phyloP scores from a whole-genome alignment of 1,140 invertebrate species.

The Temnothorax longispinosus region DNA sequence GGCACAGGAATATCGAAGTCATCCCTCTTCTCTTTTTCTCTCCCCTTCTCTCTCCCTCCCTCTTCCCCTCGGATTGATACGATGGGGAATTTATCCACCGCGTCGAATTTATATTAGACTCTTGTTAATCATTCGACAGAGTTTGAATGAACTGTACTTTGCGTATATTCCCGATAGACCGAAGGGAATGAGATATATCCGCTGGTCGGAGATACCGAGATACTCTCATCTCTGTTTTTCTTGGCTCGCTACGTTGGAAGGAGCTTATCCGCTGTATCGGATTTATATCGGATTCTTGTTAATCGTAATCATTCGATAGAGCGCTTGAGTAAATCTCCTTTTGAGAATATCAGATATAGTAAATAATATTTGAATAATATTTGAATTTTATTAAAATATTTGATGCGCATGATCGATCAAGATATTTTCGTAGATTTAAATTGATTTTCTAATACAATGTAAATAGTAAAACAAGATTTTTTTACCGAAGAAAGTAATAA shows the following conservation, averaged over 20 bases:
- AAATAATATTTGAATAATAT: conserved; percentile 40
- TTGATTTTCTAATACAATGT: not conserved
- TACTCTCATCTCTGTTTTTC: conserved; percentile 56
- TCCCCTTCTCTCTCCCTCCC: not conserved
- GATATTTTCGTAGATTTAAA: not conserved
- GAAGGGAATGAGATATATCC: conserved; percentile 52
- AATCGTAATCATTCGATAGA: conserved; percentile 57
- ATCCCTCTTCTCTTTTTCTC: not conserved
- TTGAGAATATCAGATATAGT: conserved; percentile 11
- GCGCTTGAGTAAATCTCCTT: conserved; percentile 40
- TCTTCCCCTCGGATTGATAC: conserved; percentile 11
- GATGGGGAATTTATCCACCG: conserved; percentile 29
- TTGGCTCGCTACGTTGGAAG: conserved; percentile 46
- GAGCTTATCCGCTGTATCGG: conserved; percentile 48
- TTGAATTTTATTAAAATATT: conserved; percentile 44
- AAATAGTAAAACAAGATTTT: not conserved
- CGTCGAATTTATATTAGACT: conserved; percentile 58
- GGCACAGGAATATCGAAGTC: conserved; percentile 26
- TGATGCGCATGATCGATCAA: not conserved
- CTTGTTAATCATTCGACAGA: conserved; percentile 56
- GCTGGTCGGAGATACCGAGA: conserved; percentile 16
- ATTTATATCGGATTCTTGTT: conserved; percentile 56
- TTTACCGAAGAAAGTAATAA: not conserved
- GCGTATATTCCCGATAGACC: conserved; percentile 49
- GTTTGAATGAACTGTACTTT: conserved; percentile 55